Evolutionary conservation across 2,888 invertebrate genomes (phyloP).

Genomic region (Eilema griseolum): DNA sequence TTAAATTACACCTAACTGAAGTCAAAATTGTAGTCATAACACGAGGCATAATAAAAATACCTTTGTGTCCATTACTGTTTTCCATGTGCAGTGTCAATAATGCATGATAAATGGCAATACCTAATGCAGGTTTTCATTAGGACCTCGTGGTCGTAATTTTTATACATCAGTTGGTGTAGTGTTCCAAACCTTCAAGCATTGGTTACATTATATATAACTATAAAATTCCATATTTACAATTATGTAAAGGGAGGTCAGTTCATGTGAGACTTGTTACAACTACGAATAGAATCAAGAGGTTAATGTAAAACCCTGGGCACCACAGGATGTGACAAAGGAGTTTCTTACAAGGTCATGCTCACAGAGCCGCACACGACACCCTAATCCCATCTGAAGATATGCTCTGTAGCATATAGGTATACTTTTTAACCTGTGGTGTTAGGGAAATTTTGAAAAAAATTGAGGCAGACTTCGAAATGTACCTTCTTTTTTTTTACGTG

Average conservation of each 20-base stretch:
- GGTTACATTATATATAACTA: not conserved
- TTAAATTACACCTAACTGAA: constrained; percentile 14
- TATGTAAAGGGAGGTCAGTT: constrained; percentile 7
- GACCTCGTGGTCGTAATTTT: constrained; percentile 36
- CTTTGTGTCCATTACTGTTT: constrained; percentile 15
- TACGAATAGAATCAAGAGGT: not conserved
- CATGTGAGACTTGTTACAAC: not conserved
- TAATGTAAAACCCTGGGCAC: not conserved
- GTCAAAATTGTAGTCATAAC: constrained; percentile 22
- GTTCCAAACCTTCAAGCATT: constrained; percentile 38
- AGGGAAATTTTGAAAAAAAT: too few relatives aligned
- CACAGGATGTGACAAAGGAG: not conserved
- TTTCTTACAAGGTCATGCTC: not conserved
- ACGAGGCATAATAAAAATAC: constrained; percentile 15
- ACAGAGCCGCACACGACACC: not conserved
- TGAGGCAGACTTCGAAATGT: too few relatives aligned
- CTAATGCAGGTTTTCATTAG: constrained; percentile 35
- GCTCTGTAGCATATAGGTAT: not conserved
- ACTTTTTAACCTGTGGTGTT: too few relatives aligned
- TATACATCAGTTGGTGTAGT: constrained; percentile 36
- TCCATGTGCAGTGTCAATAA: constrained; percentile 22
- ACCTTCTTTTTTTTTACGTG: too few relatives aligned
- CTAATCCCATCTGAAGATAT: not conserved
- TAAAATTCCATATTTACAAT: constrained; percentile 10
- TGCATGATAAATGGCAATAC: constrained; percentile 35